These are phyloP conservation scores for Heliothis subflexa DNA, from an alignment of 1,140 invertebrate species.

Conservation along the genomic window DNA sequence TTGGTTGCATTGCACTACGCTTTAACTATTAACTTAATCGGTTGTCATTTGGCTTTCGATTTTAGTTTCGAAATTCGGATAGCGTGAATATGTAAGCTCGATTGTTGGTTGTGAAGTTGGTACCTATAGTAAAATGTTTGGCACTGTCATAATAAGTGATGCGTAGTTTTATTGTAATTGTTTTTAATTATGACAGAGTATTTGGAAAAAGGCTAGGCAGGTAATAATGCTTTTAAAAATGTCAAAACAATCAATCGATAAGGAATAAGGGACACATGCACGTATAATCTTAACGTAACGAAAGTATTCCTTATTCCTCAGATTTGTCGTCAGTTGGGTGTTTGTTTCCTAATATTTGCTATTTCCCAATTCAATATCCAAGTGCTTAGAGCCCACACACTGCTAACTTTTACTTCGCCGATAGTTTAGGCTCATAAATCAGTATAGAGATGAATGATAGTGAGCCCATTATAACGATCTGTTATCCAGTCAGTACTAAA, in stretches of 20 bases:
- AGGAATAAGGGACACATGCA: too few relatives aligned
- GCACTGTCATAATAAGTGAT: too few relatives aligned
- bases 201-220: neutral
- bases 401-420: too few relatives aligned
- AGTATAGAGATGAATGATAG: too few relatives aligned
- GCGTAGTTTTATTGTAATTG: neutral
- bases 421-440: too few relatives aligned
- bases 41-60: neutral
- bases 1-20: neutral
- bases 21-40: neutral
- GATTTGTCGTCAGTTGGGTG: slow-evolving; percentile 9
- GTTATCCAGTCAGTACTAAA: too few relatives aligned
- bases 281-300: too few relatives aligned
- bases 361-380: neutral
- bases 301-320: too few relatives aligned
- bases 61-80: neutral
- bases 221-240: too few relatives aligned
- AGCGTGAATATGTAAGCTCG: neutral
- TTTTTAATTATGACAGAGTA: neutral
- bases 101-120: neutral
- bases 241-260: too few relatives aligned
- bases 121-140: neutral
- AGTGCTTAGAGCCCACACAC: neutral
- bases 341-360: slow-evolving; percentile 13
- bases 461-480: too few relatives aligned